Percentiles rank a stretch among this genome's conserved stretches.
phyloP scores from a whole-genome alignment of 2,888 invertebrate species.

The Epirrhoe alternata region DNA sequence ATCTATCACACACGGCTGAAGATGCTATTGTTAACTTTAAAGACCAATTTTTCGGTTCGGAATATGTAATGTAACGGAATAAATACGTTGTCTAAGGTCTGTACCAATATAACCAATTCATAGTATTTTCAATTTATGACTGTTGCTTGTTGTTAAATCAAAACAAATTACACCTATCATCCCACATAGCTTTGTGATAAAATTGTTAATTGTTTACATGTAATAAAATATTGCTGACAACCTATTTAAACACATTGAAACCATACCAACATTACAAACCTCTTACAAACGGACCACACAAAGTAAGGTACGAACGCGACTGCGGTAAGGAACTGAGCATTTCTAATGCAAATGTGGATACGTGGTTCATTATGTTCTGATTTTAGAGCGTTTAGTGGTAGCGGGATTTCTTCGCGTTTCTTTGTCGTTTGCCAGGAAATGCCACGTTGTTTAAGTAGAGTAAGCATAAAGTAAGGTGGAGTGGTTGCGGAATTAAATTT shows the following conservation, averaged over 20 bases:
- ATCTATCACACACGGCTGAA: too few species aligned
- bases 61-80: too few species aligned
- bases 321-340: slow-evolving; percentile 62
- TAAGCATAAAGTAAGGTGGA: slow-evolving; percentile 43
- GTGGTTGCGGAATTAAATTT: slow-evolving; percentile 45
- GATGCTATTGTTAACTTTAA: too few species aligned
- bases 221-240: too few species aligned
- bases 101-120: too few species aligned
- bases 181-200: too few species aligned
- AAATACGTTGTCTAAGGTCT: too few species aligned
- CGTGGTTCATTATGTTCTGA: slow-evolving; percentile 77
- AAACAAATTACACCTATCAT: too few species aligned
- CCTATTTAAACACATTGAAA: background rate
- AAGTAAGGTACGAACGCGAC: slow-evolving; percentile 33
- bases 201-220: too few species aligned
- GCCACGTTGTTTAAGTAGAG: slow-evolving; percentile 43
- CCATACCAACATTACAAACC: background rate
- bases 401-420: slow-evolving; percentile 52
- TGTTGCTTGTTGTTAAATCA: too few species aligned
- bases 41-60: too few species aligned
- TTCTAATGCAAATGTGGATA: slow-evolving; percentile 70
- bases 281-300: slow-evolving; percentile 26
- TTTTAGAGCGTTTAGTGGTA: slow-evolving; percentile 70
- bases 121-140: too few species aligned
- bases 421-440: slow-evolving; percentile 41